Conservation (phyloP, 2,113 vertebrate species). For the Opisthocomus hoazin region DNA sequence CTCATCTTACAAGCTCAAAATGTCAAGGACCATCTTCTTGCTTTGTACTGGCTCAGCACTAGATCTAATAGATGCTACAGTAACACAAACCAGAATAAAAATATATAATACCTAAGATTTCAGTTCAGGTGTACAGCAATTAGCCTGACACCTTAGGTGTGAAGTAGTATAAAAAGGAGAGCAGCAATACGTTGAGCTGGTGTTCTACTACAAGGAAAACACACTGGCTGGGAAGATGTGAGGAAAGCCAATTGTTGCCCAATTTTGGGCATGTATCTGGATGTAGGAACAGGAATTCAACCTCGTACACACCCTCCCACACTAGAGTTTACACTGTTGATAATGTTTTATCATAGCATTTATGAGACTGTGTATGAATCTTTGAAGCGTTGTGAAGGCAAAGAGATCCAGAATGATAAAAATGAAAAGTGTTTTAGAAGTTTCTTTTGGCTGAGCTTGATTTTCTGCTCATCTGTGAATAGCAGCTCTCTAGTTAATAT, state of each 20-base stretch:
- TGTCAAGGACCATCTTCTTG: neutral
- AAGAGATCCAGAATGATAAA: constrained; percentile 36
- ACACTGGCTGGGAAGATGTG: neutral
- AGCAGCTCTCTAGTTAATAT: neutral
- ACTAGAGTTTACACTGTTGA: neutral
- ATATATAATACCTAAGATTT: neutral
- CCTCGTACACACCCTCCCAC: neutral
- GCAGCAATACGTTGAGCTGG: neutral
- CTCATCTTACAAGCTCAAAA: neutral
- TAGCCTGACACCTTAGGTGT: neutral
- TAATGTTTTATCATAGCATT: neutral
- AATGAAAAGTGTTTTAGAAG: neutral
- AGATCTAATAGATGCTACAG: neutral
- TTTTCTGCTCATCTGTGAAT: neutral
- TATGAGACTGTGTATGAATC: neutral
- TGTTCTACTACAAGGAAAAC: neutral
- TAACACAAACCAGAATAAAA: neutral
- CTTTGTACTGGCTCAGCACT: neutral
- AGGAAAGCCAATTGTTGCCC: neutral
- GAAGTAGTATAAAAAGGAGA: neutral
- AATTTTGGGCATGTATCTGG: neutral
- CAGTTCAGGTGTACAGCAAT: neutral
- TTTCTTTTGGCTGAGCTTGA: neutral
- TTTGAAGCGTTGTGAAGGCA: neutral
- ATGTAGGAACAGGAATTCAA: neutral